These are phyloP conservation scores for Neodiprion pinetum DNA, from an alignment of 1,140 invertebrate species.

Conservation along the genomic window DNA sequence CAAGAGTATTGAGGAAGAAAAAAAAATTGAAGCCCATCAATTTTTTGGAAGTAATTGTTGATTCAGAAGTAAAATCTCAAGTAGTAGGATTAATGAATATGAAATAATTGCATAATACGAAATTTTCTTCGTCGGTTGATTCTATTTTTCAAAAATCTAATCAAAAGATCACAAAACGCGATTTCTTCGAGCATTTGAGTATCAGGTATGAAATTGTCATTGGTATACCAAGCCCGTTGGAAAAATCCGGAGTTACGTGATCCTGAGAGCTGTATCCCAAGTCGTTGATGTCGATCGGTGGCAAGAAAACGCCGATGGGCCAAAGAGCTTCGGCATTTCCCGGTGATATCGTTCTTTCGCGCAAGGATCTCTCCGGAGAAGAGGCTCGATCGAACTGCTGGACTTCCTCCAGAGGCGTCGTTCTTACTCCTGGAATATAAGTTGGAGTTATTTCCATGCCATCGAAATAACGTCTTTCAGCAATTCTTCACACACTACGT, in stretches of 20 bases:
- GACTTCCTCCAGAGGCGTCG: background rate
- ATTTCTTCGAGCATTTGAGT: too few species aligned
- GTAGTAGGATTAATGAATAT: too few species aligned
- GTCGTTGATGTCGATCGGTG: constrained; percentile 42
- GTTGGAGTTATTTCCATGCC: background rate
- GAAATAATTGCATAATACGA: too few species aligned
- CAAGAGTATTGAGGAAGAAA: background rate
- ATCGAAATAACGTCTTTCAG: background rate
- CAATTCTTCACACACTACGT: constrained; percentile 2
- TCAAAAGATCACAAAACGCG: too few species aligned
- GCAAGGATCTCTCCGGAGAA: background rate
- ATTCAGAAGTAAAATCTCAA: too few species aligned
- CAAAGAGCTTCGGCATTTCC: constrained; percentile 41
- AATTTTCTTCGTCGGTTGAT: too few species aligned
- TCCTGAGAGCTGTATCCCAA: constrained; percentile 40
- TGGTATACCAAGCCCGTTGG: constrained; percentile 42
- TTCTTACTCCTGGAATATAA: background rate
- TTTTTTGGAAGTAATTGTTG: too few species aligned
- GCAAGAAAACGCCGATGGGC: constrained; percentile 46
- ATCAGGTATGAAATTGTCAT: too few species aligned
- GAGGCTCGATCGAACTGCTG: background rate
- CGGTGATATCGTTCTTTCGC: background rate
- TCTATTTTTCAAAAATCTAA: too few species aligned
- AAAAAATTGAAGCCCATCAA: too few species aligned
- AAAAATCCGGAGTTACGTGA: constrained; percentile 42